These are phyloP conservation scores for Hydrolagus affinis DNA, from an alignment of 2,113 vertebrate genomes.

Conservation along the genomic window DNA sequence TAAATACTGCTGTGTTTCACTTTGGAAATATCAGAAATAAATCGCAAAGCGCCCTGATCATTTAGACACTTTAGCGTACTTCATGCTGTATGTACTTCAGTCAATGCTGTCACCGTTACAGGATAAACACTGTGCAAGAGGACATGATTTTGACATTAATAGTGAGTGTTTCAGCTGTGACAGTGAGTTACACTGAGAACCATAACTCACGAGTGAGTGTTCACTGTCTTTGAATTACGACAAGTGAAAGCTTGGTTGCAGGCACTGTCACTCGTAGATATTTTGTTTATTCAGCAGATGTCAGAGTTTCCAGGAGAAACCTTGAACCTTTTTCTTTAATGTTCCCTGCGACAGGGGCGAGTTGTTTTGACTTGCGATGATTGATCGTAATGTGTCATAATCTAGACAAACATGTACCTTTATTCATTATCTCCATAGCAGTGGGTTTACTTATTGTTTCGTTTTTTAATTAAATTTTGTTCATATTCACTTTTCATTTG, in stretches of 20 bases:
- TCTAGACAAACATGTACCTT: not conserved
- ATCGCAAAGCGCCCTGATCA: not conserved
- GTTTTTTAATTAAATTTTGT: not conserved
- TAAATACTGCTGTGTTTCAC: not conserved
- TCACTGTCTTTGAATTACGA: not conserved
- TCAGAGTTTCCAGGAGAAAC: not conserved
- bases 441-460: not conserved
- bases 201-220: not conserved
- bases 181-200: not conserved
- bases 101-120: not conserved
- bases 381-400: not conserved
- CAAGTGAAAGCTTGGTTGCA: not conserved
- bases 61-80: not conserved
- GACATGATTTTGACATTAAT: not conserved
- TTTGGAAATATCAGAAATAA: slow-evolving; percentile 13
- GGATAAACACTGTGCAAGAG: not conserved
- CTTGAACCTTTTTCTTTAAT: not conserved
- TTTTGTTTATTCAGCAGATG: not conserved
- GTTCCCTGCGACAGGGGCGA: not conserved
- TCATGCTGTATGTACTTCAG: not conserved
- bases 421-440: not conserved
- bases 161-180: not conserved
- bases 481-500: not conserved
- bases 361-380: not conserved
- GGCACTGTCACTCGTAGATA: not conserved